These are phyloP conservation scores for Lasioglossum morio DNA, from an alignment of 2,888 invertebrate species.

Conservation along the genomic window DNA sequence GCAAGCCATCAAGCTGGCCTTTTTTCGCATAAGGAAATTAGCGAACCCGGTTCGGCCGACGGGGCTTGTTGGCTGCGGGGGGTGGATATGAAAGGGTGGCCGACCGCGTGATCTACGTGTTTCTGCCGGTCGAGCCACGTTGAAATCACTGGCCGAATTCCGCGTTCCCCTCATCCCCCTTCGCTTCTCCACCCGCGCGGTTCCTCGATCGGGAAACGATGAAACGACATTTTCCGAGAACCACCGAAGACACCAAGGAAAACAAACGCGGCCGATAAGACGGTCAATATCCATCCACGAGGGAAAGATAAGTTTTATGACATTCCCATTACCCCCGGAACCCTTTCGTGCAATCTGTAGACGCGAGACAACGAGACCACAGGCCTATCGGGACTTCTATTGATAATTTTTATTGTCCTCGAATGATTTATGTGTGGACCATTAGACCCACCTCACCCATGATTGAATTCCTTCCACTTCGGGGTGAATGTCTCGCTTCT, in stretches of 20 bases:
- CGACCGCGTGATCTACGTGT: neutral
- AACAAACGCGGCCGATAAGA: slow-evolving; percentile 48
- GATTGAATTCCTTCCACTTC: neutral
- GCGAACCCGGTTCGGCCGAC: slow-evolving; percentile 6
- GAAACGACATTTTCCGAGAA: slow-evolving; percentile 20
- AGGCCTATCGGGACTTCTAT: neutral
- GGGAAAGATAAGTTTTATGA: slow-evolving; percentile 58
- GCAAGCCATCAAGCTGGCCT: slow-evolving; percentile 40
- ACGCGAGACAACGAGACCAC: neutral
- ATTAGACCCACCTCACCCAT: slow-evolving; percentile 22
- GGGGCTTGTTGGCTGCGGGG: neutral
- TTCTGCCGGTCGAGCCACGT: slow-evolving; percentile 3
- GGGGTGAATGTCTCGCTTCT: neutral
- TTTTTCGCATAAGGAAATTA: slow-evolving; percentile 47
- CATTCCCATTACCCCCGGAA: slow-evolving; percentile 44
- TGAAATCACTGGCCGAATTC: slow-evolving; percentile 41
- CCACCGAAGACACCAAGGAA: slow-evolving; percentile 3
- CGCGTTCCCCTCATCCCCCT: neutral
- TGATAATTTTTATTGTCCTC: slow-evolving; percentile 58
- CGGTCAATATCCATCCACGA: slow-evolving; percentile 34
- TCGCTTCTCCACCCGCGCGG: neutral
- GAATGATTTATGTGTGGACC: slow-evolving; percentile 44
- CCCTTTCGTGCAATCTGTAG: slow-evolving; percentile 34
- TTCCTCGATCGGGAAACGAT: slow-evolving; percentile 16
- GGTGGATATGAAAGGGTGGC: neutral